Evolutionary conservation across 2,888 invertebrate genomes (phyloP).

Genomic region (Diarsia rubi): DNA sequence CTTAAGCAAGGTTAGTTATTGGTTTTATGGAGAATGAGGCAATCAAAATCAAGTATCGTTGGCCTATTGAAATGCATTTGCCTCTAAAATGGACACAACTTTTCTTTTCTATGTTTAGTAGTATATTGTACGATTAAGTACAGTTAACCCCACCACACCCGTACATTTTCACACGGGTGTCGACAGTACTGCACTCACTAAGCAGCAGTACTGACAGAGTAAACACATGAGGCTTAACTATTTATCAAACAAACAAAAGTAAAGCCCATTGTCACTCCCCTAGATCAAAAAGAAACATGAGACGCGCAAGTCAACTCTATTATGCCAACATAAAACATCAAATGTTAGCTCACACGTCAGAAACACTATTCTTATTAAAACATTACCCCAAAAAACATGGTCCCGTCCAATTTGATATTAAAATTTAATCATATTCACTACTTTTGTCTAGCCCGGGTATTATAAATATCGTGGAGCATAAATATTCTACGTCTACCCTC

Average conservation of each 20-base stretch:
- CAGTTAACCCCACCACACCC: too few species aligned
- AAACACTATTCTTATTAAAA: conserved; percentile 48
- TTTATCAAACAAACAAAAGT: too few species aligned
- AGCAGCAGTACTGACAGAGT: too few species aligned
- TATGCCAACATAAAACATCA: conserved; percentile 32
- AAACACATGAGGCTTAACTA: too few species aligned
- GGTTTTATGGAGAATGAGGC: not conserved
- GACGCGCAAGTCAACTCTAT: conserved; percentile 9
- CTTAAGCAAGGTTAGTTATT: not conserved
- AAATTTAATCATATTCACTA: conserved; percentile 68
- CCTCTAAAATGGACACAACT: not conserved
- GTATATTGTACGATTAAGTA: too few species aligned
- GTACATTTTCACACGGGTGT: too few species aligned
- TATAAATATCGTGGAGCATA: conserved; percentile 70
- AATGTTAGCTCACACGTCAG: conserved; percentile 31
- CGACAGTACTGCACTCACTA: too few species aligned
- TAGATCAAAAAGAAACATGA: not conserved
- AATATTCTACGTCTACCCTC: conserved; percentile 76
- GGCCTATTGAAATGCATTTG: not conserved
- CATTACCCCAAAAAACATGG: conserved; percentile 45
- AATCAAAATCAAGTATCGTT: not conserved
- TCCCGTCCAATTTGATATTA: conserved; percentile 48
- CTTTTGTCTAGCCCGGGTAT: conserved; percentile 60
- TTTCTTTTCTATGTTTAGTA: too few species aligned
- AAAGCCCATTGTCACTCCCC: not conserved